Conservation (phyloP, 2,888 invertebrate genomes). For the Limnephilus auricula region DNA sequence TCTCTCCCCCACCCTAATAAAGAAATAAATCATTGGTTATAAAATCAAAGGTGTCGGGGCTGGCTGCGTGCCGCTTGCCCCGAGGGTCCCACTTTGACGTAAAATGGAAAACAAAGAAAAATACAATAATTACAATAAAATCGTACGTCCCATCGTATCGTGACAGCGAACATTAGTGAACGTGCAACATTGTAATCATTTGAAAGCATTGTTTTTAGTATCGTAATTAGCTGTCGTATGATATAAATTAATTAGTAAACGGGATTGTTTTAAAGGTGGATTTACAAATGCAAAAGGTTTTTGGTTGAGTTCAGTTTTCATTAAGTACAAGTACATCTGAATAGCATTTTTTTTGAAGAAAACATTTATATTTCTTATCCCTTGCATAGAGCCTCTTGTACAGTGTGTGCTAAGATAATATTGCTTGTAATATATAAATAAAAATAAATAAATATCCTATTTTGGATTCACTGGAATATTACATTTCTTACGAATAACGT, state of each 20-base stretch:
- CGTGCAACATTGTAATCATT: slow-evolving; percentile 44
- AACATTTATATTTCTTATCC: too few species aligned
- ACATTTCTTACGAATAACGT: too few species aligned
- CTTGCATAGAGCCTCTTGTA: too few species aligned
- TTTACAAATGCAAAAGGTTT: neutral
- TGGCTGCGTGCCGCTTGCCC: slow-evolving; percentile 49
- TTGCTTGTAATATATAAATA: too few species aligned
- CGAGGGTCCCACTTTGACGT: slow-evolving; percentile 45
- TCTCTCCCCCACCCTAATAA: slow-evolving; percentile 21
- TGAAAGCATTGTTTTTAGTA: slow-evolving; percentile 47
- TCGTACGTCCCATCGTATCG: slow-evolving; percentile 29
- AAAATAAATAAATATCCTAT: too few species aligned
- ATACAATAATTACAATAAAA: slow-evolving; percentile 57
- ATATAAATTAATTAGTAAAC: neutral
- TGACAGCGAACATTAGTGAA: slow-evolving; percentile 6
- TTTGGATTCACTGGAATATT: too few species aligned
- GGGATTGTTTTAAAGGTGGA: neutral
- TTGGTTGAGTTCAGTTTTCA: neutral
- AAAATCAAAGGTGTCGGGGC: slow-evolving; percentile 58
- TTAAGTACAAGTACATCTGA: neutral
- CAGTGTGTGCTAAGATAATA: too few species aligned
- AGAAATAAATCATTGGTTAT: slow-evolving; percentile 57
- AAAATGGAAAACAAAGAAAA: slow-evolving; percentile 57
- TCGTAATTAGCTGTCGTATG: slow-evolving; percentile 12
- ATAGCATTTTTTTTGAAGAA: too few species aligned